A percentile compares a stretch with the other conserved stretches of the same genome.
Conservation (phyloP, 1,140 invertebrate species). For the Physella acuta region DNA sequence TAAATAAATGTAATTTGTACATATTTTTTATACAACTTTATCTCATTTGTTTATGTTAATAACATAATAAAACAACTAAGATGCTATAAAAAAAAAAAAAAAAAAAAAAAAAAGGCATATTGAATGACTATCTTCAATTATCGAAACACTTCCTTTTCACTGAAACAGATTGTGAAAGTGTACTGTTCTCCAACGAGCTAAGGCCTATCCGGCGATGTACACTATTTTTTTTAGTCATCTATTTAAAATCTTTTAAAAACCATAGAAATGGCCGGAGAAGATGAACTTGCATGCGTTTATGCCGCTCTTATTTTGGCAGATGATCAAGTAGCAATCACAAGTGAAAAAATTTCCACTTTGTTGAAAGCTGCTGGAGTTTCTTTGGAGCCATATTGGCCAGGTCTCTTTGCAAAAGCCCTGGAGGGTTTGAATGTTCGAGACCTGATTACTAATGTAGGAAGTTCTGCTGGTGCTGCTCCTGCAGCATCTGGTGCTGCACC, state of each 20-base stretch:
- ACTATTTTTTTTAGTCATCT: too few species aligned
- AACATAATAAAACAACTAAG: too few species aligned
- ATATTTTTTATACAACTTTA: too few species aligned
- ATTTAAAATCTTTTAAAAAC: not conserved
- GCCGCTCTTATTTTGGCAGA: slow-evolving; percentile 93
- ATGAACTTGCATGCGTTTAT: slow-evolving; percentile 97
- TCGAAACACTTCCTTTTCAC: too few species aligned
- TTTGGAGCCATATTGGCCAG: slow-evolving; percentile 97
- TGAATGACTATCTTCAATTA: too few species aligned
- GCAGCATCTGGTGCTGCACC: slow-evolving; percentile 71
- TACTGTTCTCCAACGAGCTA: slow-evolving; percentile 58
- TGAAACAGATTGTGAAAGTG: too few species aligned
- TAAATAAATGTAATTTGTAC: too few species aligned
- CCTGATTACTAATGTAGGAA: slow-evolving; percentile 91
- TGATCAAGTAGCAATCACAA: slow-evolving; percentile 96
- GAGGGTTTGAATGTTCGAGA: slow-evolving; percentile 93
- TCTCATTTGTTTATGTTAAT: too few species aligned
- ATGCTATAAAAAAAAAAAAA: too few species aligned
- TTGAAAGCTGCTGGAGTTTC: slow-evolving; percentile 94
- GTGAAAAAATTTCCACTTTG: slow-evolving; percentile 96
- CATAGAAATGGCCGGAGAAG: slow-evolving; percentile 72
- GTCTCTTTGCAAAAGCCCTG: slow-evolving; percentile 94
- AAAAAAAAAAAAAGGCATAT: too few species aligned
- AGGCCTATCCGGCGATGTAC: slow-evolving; percentile 60
- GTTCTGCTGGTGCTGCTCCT: slow-evolving; percentile 82